phyloP scores from a whole-genome alignment of 2,797 vertebrate species.

The Synanceia verrucosa region DNA sequence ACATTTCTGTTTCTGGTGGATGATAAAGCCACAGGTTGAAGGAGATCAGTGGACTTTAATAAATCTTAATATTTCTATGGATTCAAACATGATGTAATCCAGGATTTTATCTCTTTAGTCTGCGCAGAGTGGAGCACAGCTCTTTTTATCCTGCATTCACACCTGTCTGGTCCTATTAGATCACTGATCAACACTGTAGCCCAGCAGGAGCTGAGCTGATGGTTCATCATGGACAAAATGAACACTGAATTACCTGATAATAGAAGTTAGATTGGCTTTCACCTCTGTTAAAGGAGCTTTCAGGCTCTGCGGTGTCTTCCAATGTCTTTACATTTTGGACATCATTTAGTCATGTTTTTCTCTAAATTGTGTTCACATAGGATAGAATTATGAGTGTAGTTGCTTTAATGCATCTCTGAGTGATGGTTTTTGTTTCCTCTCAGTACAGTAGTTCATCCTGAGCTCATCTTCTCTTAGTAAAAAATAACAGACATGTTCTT shows the following conservation, averaged over 20 bases:
- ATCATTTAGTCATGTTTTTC: background rate
- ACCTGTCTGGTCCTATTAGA: slow-evolving; percentile 40
- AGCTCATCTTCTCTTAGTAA: background rate
- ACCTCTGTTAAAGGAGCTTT: slow-evolving; percentile 6
- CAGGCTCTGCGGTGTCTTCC: background rate
- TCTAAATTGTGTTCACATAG: background rate
- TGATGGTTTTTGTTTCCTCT: background rate
- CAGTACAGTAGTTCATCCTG: background rate
- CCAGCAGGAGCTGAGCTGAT: slow-evolving; percentile 36
- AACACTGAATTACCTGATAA: slow-evolving; percentile 35
- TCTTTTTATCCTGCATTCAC: background rate
- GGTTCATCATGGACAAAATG: slow-evolving; percentile 47
- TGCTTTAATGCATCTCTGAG: background rate
- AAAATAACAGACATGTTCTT: background rate
- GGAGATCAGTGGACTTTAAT: background rate
- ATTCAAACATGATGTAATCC: background rate
- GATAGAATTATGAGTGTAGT: background rate
- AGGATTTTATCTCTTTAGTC: background rate
- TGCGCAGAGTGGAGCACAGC: background rate
- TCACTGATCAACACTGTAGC: slow-evolving; percentile 35
- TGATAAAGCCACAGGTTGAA: background rate
- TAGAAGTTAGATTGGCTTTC: slow-evolving; percentile 34
- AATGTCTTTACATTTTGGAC: background rate
- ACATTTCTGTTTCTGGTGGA: background rate
- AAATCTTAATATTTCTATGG: background rate